Percentiles rank a stretch among this genome's conserved stretches.
phyloP scores from a whole-genome alignment of 2,888 invertebrate species.

The Caenorhabditis wallacei region DNA sequence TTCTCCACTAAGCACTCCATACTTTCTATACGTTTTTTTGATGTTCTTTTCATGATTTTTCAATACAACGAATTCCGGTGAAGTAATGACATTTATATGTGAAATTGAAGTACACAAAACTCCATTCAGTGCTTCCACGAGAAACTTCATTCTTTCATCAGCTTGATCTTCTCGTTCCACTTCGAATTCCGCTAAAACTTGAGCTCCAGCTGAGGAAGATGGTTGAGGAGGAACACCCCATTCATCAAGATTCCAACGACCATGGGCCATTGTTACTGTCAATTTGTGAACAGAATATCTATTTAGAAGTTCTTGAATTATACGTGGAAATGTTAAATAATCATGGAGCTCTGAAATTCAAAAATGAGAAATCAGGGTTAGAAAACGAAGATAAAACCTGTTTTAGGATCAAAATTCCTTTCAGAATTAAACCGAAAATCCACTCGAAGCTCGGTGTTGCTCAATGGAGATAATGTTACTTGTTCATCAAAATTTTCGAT shows the following conservation, averaged over 20 bases:
- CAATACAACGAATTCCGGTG: conserved; percentile 44
- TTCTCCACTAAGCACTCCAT: conserved; percentile 95
- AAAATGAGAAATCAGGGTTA: too few species aligned
- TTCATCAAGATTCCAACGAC: conserved; percentile 88
- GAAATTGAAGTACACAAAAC: conserved; percentile 96
- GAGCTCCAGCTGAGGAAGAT: conserved; percentile 95
- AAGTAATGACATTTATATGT: conserved; percentile 85
- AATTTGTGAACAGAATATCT: conserved; percentile 92
- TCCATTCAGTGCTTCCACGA: conserved; percentile 94
- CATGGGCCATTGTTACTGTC: conserved; percentile 93
- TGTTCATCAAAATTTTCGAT: conserved; percentile 47
- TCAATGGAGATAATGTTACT: conserved; percentile 23
- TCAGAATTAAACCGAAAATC: conserved; percentile 50
- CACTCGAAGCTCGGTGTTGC: conserved; percentile 36
- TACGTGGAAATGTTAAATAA: conserved; percentile 84
- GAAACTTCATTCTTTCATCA: conserved; percentile 90
- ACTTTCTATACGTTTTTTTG: conserved; percentile 83
- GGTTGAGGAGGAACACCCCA: conserved; percentile 94
- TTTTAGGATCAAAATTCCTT: neutral
- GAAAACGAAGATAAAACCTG: conserved; percentile 15
- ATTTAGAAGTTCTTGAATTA: conserved; percentile 84
- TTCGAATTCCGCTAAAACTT: conserved; percentile 94
- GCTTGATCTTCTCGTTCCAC: conserved; percentile 84
- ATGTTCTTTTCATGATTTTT: neutral
- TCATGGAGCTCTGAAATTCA: conserved; percentile 39